Evolutionary conservation across 1,140 invertebrate species (phyloP), one percentile per base, ranked within the genome.

Genomic region (Orchesella cincta): DNA sequence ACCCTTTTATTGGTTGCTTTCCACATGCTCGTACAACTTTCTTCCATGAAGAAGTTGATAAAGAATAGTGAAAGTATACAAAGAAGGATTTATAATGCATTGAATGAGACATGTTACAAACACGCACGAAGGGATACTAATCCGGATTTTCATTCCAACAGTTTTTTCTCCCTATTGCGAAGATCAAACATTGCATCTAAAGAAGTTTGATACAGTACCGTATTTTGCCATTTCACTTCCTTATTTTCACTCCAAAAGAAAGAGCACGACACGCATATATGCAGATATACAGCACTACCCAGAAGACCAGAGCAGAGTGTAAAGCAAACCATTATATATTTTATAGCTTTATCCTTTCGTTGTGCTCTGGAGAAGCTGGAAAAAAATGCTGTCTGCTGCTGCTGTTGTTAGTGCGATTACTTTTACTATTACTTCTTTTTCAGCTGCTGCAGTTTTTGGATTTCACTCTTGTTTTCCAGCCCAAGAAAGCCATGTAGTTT

Each of bases 401-500:
- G 54, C 54, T 57, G 54, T 57, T 57, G 12, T 57, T 57, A 57
- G 12, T 57, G 23, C 23, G 3, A 57, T 57, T 57, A 18, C 54
- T n/a, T 12, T 23, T 8, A 33, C 23, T 67, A 31, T 67, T 67
- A 67, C 62, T 67, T 67, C 62, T 67, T 67, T 67, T 23, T 33
- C 31, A 31, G 31, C 28, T 67, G 62, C 62, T 29, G 12, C 62
- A 18, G 26, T 57, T 57, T 23, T 23, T 26, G 3, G 12, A n/a
- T 23, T 57, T 8, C 14, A 46, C 26, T 62, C 54, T 62, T 28
- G 3, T 28, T 62, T 62, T 62, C 26, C 5, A 31, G 62, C 62
- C n/a, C 33, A 67, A 67, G 33, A 67, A 67, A 67, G 62, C 33
- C 62, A 67, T 67, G 62, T 31, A 67, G 28, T 67, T 67, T 67